Percentiles rank a stretch among this genome's conserved stretches.
phyloP scores from a whole-genome alignment of 2,888 invertebrate species.

The Seira sanloemensis region DNA sequence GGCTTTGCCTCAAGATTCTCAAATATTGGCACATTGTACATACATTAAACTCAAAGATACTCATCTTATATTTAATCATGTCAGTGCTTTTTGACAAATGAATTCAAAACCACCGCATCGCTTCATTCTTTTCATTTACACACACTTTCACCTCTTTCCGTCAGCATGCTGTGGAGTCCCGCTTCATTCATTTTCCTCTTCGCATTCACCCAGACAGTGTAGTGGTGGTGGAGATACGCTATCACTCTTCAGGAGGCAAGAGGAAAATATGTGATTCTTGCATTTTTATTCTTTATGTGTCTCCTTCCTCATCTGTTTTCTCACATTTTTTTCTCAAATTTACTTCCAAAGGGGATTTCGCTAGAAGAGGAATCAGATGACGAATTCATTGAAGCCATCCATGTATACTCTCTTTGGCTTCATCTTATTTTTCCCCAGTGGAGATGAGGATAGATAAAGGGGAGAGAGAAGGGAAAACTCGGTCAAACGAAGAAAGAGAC shows the following conservation, averaged over 20 bases:
- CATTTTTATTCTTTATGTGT: slow-evolving; percentile 17
- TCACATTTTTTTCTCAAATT: too few relatives aligned
- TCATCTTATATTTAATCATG: too few relatives aligned
- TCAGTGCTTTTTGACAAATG: too few relatives aligned
- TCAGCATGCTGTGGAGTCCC: slow-evolving; percentile 49
- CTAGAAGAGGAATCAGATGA: slow-evolving; percentile 38
- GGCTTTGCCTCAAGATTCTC: background rate
- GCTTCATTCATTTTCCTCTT: slow-evolving; percentile 42
- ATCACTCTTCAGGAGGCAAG: too few relatives aligned
- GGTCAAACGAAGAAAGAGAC: slow-evolving; percentile 51
- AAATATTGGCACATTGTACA: background rate
- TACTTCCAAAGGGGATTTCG: background rate
- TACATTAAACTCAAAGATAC: background rate
- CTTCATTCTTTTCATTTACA: slow-evolving; percentile 25
- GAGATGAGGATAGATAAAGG: slow-evolving; percentile 25
- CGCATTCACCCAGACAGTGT: slow-evolving; percentile 16
- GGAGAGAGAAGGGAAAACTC: slow-evolving; percentile 35
- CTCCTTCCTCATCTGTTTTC: background rate
- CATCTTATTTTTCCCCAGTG: slow-evolving; percentile 17
- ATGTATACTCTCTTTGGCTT: background rate
- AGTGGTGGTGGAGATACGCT: too few relatives aligned
- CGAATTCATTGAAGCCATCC: slow-evolving; percentile 39
- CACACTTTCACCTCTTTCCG: slow-evolving; percentile 30
- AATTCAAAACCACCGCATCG: slow-evolving; percentile 21
- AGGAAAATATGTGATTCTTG: slow-evolving; percentile 33